A percentile compares a stretch with the other conserved stretches of the same genome.
Conservation (phyloP, 2,113 vertebrate genomes). For the Ploceus nigricollis region DNA sequence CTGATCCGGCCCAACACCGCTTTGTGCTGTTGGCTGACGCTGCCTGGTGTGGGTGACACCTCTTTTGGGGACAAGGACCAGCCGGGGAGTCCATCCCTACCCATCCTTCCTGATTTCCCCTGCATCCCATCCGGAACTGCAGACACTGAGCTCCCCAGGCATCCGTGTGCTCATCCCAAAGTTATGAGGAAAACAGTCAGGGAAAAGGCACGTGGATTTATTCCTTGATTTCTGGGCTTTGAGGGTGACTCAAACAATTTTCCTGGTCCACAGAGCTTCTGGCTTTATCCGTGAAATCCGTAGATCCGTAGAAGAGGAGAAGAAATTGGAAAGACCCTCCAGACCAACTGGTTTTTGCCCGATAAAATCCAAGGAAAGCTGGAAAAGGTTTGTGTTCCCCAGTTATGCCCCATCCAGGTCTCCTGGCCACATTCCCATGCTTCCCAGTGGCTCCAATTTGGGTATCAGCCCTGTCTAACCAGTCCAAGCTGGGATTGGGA, state of each 20-base stretch:
- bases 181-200: neutral
- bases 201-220: neutral
- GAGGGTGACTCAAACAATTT: too few species aligned
- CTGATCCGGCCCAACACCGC: neutral
- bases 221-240: neutral
- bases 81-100: rapidly evolving
- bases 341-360: rapidly evolving
- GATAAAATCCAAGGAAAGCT: neutral
- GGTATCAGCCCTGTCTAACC: neutral
- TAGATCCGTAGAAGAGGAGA: neutral
- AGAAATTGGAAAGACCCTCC: neutral
- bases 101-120: neutral
- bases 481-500: rapidly evolving
- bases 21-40: neutral
- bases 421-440: neutral
- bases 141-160: neutral
- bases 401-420: rapidly evolving
- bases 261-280: neutral
- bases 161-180: neutral
- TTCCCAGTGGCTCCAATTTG: neutral
- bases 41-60: neutral
- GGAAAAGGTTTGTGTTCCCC: neutral
- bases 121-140: neutral
- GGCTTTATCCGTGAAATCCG: neutral
- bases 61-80: neutral